Conservation (phyloP, 1,140 invertebrate genomes). For the Drosophila erecta region DNA sequence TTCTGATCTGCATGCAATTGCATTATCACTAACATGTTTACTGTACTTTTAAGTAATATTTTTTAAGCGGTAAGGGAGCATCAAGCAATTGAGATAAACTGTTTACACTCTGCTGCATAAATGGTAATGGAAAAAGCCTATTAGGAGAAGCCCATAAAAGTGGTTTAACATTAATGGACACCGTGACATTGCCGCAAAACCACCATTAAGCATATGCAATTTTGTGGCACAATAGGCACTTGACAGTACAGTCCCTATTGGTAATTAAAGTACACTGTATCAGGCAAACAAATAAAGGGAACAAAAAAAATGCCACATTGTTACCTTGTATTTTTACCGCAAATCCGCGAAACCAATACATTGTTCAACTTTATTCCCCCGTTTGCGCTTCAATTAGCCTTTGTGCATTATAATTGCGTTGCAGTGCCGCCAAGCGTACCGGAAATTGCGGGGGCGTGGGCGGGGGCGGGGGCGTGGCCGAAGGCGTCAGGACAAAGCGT, state of each 20-base stretch:
- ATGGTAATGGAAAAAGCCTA: not conserved
- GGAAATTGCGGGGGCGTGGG: not conserved
- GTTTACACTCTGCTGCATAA: not conserved
- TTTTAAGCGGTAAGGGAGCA: too few species aligned
- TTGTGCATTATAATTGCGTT: slow-evolving; percentile 44
- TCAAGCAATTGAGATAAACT: not conserved
- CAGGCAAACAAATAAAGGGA: not conserved
- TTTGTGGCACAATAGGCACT: slow-evolving; percentile 1
- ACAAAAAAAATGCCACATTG: not conserved
- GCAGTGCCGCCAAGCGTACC: slow-evolving; percentile 13
- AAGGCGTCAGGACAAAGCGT: slow-evolving; percentile 11
- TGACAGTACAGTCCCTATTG: slow-evolving; percentile 8
- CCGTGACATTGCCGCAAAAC: not conserved
- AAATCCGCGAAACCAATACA: slow-evolving; percentile 11
- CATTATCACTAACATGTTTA: too few species aligned
- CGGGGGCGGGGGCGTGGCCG: too few species aligned
- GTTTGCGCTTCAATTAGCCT: slow-evolving; percentile 39
- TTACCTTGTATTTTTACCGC: slow-evolving; percentile 12
- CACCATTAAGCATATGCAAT: not conserved
- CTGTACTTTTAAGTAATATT: too few species aligned
- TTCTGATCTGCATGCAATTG: too few species aligned
- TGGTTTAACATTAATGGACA: not conserved
- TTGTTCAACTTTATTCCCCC: slow-evolving; percentile 16
- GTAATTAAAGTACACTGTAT: slow-evolving; percentile 12
- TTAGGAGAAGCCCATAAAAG: not conserved